A percentile compares a stretch with the other conserved stretches of the same genome.
These are phyloP conservation scores for Lateolabrax maculatus DNA, from an alignment of 2,797 vertebrate species.

Conservation along the genomic window DNA sequence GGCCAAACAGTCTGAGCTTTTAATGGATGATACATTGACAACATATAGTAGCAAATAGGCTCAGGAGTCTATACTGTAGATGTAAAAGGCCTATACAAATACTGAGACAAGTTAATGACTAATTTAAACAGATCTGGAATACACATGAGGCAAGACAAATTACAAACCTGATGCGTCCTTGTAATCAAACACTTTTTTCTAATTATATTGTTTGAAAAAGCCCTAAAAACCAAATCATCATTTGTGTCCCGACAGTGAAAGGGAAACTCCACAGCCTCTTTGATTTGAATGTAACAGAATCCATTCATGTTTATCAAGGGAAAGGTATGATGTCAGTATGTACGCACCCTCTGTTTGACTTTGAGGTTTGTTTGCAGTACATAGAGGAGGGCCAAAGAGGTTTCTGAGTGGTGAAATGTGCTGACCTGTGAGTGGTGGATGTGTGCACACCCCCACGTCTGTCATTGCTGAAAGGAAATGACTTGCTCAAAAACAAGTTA, in stretches of 20 bases:
- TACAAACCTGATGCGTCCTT: neutral
- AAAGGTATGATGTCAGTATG: slow-evolving; percentile 4
- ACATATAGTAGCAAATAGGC: neutral
- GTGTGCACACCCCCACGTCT: slow-evolving; percentile 56
- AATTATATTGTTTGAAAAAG: neutral
- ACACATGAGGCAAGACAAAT: neutral
- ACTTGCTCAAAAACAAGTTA: slow-evolving; percentile 56
- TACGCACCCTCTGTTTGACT: slow-evolving; percentile 53
- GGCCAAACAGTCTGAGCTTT: no score
- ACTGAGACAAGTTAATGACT: neutral
- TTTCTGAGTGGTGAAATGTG: no score
- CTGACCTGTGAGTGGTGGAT: slow-evolving; percentile 71
- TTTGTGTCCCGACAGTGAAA: neutral
- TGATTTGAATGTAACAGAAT: neutral
- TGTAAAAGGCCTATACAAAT: neutral
- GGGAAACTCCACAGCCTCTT: neutral
- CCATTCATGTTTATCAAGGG: slow-evolving; percentile 21
- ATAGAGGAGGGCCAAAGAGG: slow-evolving; percentile 14
- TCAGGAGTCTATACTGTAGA: neutral
- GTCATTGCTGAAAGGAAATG: slow-evolving; percentile 39
- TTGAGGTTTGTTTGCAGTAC: slow-evolving; percentile 68
- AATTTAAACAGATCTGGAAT: neutral
- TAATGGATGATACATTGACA: neutral
- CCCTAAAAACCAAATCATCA: neutral
- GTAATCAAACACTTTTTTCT: neutral